These are phyloP conservation scores for Heloderma charlesbogerti DNA, from an alignment of 2,113 vertebrate genomes.

Conservation along the genomic window DNA sequence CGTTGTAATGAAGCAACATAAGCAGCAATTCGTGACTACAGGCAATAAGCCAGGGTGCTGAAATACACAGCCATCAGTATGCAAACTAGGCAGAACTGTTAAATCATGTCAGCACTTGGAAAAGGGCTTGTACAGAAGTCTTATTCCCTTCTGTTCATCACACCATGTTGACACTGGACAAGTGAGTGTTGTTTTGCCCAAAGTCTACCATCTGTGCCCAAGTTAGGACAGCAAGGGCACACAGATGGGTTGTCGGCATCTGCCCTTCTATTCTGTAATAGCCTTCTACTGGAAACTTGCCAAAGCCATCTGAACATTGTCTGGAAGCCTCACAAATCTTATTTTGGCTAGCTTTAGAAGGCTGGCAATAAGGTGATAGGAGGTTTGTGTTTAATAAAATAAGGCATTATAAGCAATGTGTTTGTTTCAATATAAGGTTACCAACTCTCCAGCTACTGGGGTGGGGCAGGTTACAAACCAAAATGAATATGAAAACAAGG, in stretches of 20 bases:
- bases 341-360: background rate
- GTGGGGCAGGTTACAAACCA: background rate
- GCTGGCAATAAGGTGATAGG: background rate
- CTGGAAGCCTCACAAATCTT: background rate
- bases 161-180: background rate
- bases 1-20: background rate
- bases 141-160: background rate
- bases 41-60: conserved; percentile 46
- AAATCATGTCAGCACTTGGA: conserved; percentile 42
- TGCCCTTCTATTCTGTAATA: background rate
- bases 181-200: background rate
- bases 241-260: background rate
- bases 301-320: background rate
- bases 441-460: background rate
- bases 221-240: background rate
- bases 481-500: background rate
- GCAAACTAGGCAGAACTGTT: conserved; percentile 29
- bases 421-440: background rate
- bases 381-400: background rate
- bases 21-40: conserved; percentile 15
- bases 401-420: background rate
- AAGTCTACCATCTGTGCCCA: background rate
- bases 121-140: background rate
- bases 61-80: conserved; percentile 61
- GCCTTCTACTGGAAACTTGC: background rate